A percentile compares a stretch with the other conserved stretches of the same genome.
These are phyloP conservation scores for Pachycephus smyrnensis DNA, from an alignment of 2,888 invertebrate genomes.

Conservation along the genomic window DNA sequence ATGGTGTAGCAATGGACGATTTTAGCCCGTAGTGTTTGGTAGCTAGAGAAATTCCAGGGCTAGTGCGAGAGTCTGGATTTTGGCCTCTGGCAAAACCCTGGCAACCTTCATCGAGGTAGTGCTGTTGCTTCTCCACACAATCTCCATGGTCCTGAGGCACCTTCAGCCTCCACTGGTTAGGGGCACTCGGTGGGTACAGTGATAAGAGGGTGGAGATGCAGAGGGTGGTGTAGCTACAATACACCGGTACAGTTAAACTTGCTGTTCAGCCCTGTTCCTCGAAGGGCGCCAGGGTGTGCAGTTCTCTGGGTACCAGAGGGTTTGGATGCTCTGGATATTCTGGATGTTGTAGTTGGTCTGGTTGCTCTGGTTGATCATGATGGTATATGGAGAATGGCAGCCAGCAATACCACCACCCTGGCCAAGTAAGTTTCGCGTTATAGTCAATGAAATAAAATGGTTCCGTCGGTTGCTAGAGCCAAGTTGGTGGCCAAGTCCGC, in stretches of 20 bases:
- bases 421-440: conserved; percentile 56
- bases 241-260: conserved; percentile 17
- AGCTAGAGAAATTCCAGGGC: not conserved
- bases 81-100: not conserved
- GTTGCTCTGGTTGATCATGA: not conserved
- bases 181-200: not conserved
- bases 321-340: conserved; percentile 11
- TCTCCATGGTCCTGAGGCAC: not conserved
- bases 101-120: not conserved
- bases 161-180: not conserved
- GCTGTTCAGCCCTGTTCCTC: conserved; percentile 44
- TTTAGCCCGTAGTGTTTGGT: not conserved
- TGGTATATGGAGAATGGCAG: not conserved
- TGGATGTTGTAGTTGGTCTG: not conserved
- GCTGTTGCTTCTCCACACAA: not conserved
- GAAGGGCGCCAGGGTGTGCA: conserved; percentile 24
- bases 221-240: conserved; percentile 4
- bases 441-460: conserved; percentile 60
- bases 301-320: conserved; percentile 1
- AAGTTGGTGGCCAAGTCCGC: conserved; percentile 51
- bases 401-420: not conserved
- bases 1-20: not conserved
- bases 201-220: not conserved
- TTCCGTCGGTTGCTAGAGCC: conserved; percentile 44
- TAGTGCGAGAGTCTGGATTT: not conserved